Percentiles rank a stretch among this genome's conserved stretches.
These are phyloP conservation scores for Geopemphigus sp. DNA, from an alignment of 1,140 invertebrate species.

Conservation along the genomic window DNA sequence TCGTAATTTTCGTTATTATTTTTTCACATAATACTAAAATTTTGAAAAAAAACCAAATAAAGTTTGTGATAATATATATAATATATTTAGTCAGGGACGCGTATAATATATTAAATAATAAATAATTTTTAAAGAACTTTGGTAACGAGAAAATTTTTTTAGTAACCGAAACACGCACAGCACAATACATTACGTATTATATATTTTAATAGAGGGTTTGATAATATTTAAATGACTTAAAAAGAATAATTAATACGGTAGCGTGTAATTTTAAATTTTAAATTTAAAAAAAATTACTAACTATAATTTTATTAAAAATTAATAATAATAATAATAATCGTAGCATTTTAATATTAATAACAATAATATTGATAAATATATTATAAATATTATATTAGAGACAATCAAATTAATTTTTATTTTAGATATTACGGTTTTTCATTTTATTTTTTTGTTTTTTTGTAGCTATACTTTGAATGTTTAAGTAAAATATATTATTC, in stretches of 20 bases:
- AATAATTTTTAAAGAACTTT: neutral
- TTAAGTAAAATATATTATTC: constrained; percentile 14
- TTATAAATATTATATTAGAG: constrained; percentile 39
- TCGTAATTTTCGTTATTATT: neutral
- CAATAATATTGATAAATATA: no score
- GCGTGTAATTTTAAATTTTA: neutral
- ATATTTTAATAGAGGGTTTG: constrained; percentile 31
- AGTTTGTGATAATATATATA: constrained; percentile 35
- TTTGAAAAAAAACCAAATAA: constrained; percentile 24
- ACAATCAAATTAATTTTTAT: constrained; percentile 47
- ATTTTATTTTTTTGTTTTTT: neutral
- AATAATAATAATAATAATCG: constrained; percentile 20
- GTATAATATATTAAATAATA: constrained; percentile 24
- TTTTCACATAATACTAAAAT: constrained; percentile 3
- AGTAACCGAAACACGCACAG: neutral
- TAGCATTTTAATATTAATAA: constrained; percentile 24
- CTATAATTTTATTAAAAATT: neutral
- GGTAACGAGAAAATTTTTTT: neutral
- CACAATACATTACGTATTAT: neutral
- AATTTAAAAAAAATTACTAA: neutral
- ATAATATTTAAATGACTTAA: constrained; percentile 7
- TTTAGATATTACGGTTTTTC: constrained; percentile 19
- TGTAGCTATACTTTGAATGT: constrained; percentile 6
- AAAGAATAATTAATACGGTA: neutral
- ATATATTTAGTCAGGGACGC: constrained; percentile 45